Evolutionary conservation across 2,797 vertebrate species (phyloP).

Genomic region (Diceros bicornis): DNA sequence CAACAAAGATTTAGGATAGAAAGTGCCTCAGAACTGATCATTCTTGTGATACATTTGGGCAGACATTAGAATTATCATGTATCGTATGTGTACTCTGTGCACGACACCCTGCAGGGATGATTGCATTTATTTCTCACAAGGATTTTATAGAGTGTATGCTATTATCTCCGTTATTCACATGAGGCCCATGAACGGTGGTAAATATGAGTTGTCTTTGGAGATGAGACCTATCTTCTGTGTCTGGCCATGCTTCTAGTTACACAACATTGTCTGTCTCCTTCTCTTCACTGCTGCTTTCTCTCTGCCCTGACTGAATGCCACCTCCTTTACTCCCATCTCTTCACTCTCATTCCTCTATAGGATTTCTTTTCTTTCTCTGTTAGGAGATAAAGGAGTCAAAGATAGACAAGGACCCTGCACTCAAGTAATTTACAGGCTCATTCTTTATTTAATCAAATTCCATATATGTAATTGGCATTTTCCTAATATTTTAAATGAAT

Average conservation of each 20-base stretch:
- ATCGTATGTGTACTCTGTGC: neutral
- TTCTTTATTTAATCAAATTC: neutral
- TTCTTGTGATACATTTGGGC: neutral
- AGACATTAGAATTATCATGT: neutral
- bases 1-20: neutral
- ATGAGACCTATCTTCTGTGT: neutral
- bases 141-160: neutral
- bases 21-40: neutral
- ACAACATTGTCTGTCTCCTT: neutral
- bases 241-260: neutral
- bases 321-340: neutral
- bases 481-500: constrained; percentile 1
- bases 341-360: neutral
- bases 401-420: neutral
- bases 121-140: neutral
- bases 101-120: too few species aligned
- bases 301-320: neutral
- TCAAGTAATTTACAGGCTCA: neutral
- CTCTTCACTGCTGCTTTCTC: neutral
- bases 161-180: neutral
- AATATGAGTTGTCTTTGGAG: neutral
- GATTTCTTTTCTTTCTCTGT: neutral
- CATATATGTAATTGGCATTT: neutral
- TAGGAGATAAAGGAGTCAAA: neutral
- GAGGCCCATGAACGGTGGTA: neutral